Percentiles rank a stretch among this genome's conserved stretches.
These are phyloP conservation scores for Morone saxatilis DNA, from an alignment of 2,113 vertebrate genomes.

Conservation along the genomic window DNA sequence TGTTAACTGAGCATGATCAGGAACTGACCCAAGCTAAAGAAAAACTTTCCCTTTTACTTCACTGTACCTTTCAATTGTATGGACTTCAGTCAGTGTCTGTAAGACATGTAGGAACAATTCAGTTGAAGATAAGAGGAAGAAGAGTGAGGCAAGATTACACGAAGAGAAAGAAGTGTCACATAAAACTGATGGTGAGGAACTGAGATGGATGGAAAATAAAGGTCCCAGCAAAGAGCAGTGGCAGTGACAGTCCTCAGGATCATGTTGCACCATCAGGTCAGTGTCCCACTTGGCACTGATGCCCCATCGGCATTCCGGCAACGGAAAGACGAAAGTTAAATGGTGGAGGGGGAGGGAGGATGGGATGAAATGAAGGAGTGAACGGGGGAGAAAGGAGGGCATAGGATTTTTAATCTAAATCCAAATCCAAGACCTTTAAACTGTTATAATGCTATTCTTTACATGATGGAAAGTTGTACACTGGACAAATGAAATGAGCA, in stretches of 20 bases:
- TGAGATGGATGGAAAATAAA: conserved; percentile 23
- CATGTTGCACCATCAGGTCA: conserved; percentile 16
- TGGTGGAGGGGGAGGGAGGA: background rate
- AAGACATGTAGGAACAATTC: background rate
- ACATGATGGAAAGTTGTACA: background rate
- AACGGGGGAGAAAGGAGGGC: background rate
- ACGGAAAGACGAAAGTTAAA: background rate
- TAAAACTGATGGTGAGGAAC: conserved; percentile 3
- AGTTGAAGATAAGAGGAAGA: background rate
- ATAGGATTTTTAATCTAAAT: background rate
- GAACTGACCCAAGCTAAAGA: background rate
- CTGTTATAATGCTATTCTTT: background rate
- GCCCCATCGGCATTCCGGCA: conserved; percentile 12
- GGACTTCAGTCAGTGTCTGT: background rate
- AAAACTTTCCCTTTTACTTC: background rate
- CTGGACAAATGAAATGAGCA: background rate
- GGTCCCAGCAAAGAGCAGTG: background rate
- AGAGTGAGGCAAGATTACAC: background rate
- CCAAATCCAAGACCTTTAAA: background rate
- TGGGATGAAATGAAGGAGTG: background rate
- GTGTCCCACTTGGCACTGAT: conserved; percentile 28
- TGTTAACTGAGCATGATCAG: background rate
- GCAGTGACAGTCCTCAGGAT: conserved; percentile 16
- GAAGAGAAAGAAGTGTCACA: background rate
- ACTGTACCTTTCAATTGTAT: background rate